Conservation (phyloP, 1,140 invertebrate species). For the Calycopis cecrops region DNA sequence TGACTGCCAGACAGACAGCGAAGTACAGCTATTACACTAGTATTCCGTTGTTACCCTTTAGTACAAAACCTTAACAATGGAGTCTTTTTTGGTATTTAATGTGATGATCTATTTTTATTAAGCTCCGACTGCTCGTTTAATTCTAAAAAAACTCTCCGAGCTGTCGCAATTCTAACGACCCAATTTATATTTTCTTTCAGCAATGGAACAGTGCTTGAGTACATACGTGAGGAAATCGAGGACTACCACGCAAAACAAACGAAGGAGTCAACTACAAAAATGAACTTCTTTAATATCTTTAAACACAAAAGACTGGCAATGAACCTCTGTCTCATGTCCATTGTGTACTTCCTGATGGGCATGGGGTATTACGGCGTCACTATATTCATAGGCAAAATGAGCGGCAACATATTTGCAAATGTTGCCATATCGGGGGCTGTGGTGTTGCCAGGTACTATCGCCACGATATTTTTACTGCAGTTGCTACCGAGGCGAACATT, state of each 20-base stretch:
- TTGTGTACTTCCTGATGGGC: conserved; percentile 82
- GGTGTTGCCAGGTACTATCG: conserved; percentile 80
- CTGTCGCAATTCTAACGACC: conserved; percentile 4
- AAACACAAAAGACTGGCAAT: conserved; percentile 36
- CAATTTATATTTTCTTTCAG: conserved; percentile 28
- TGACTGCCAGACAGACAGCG: no score
- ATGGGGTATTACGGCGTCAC: conserved; percentile 85
- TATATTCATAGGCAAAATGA: conserved; percentile 81
- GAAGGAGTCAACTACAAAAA: conserved; percentile 20
- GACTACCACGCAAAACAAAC: conserved; percentile 27
- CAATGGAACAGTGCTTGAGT: conserved; percentile 27
- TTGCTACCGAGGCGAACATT: conserved; percentile 77
- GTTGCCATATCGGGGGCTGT: conserved; percentile 78
- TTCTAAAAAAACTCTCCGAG: no score
- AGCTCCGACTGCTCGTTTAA: no score
- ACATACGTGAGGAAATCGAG: conserved; percentile 41
- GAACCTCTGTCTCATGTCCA: conserved; percentile 73
- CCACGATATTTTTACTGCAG: conserved; percentile 78
- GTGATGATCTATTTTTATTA: no score
- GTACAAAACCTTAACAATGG: no score
- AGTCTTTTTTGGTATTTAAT: no score
- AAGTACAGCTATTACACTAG: no score
- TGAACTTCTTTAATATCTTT: conserved; percentile 49
- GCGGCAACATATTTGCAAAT: conserved; percentile 82
- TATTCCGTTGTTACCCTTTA: no score